Base-by-base conservation (phyloP, 2,797 vertebrate species). In the Gallinago nigripennis region DNA sequence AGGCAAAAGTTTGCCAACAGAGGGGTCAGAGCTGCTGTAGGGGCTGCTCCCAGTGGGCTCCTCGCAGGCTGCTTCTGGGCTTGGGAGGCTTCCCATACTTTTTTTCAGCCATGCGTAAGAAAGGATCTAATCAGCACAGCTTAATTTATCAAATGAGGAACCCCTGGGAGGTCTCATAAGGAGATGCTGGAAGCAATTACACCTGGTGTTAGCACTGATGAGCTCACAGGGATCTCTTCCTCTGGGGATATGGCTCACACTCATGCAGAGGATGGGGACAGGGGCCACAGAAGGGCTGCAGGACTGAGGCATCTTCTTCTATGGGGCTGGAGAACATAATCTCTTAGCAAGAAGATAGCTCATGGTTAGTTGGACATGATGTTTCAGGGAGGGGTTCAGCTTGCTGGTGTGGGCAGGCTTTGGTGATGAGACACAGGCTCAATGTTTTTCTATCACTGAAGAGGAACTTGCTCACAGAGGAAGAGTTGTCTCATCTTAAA, bases 361-460 rank as follows among this genome's bases (percentile, higher is more conserved):
- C 1, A 3, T 39, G 37, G 31, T 3, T 11, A 12, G 20, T 7
- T 23, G 20, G 13, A 11, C 0, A 1, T 12, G 24, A 37, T 13
- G 45, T 24, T 68, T 12, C 20, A 21, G 35, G 27, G 43, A 24
- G 23, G 33, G 13, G 5, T 31, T n/a, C 57, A 31, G 45, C 46
- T 39, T 2, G 0, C 50, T 3, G 41, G 11, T 2, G 8, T 2
- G 43, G 41, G 33, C 46, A 27, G 70, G 41, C 10, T 35, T 24
- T 20, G 58, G 12, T 7, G 39, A 12, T 4, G 20, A 33, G 35
- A 2, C 20, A 4, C 0, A 3, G 39, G 39, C 25, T 21, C 15
- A 3, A 0, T 1, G 3, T 27, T 5, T 8, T 39, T 68, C 41
- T 17, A 2, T 23, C 20, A 11, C 54, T 3, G 1, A 16, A 5